Conservation (phyloP, 2,113 vertebrate species). For the Bagarius yarrelli region DNA sequence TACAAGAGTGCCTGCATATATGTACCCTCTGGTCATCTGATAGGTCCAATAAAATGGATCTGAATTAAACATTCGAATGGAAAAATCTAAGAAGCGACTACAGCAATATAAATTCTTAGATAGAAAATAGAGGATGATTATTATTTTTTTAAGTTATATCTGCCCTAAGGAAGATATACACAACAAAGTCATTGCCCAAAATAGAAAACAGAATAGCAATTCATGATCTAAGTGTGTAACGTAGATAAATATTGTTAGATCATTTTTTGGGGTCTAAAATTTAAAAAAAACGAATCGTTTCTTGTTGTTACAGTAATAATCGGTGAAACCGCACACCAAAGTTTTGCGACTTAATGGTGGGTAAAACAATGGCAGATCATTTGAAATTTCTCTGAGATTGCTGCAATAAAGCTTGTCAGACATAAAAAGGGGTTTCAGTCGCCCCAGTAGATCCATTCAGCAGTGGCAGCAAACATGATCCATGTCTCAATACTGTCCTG, state of each 20-base stretch:
- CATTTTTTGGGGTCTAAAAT: slow-evolving; percentile 22
- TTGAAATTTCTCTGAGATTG: slow-evolving; percentile 53
- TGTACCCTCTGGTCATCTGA: slow-evolving; percentile 27
- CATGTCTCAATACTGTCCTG: slow-evolving; percentile 58
- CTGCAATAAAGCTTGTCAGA: slow-evolving; percentile 52
- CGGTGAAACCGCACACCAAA: slow-evolving; percentile 36
- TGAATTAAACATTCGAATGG: slow-evolving; percentile 35
- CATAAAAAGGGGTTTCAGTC: slow-evolving; percentile 48
- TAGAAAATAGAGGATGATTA: slow-evolving; percentile 24
- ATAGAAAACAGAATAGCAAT: slow-evolving; percentile 16
- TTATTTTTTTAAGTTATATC: not conserved
- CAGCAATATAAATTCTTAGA: slow-evolving; percentile 19
- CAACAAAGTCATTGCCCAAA: slow-evolving; percentile 4
- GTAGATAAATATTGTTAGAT: not conserved
- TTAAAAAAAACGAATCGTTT: not conserved
- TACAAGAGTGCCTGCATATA: slow-evolving; percentile 36
- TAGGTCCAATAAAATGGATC: slow-evolving; percentile 40
- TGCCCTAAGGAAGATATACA: not conserved
- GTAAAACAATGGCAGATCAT: slow-evolving; percentile 49
- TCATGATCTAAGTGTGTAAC: slow-evolving; percentile 1
- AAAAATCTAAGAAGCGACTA: slow-evolving; percentile 31
- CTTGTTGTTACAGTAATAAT: slow-evolving; percentile 36
- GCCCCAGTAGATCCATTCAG: slow-evolving; percentile 53
- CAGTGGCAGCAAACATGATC: slow-evolving; percentile 55
- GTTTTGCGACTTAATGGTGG: slow-evolving; percentile 42